Percentiles rank a stretch among this genome's conserved stretches.
Evolutionary conservation across 35 echinoderm and acorn worm species (phyloP).

Genomic region (Heliocidaris erythrogramma): DNA sequence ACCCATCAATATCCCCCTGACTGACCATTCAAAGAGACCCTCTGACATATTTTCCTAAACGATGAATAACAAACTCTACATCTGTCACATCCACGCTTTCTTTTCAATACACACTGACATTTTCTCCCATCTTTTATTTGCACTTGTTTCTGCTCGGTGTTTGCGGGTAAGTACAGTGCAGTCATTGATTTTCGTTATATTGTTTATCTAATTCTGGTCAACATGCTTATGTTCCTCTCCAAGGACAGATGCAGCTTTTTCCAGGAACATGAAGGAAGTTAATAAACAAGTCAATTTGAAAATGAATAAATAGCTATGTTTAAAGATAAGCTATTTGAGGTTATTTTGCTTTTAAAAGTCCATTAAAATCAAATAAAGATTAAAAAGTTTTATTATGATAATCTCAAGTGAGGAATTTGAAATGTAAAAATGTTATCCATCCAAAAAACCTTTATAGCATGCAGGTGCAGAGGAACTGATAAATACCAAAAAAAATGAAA

Average conservation of each 20-base stretch:
- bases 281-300: neutral
- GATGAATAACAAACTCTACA: slow-evolving; percentile 24
- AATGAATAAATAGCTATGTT: too few species aligned
- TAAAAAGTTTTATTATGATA: too few species aligned
- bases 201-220: slow-evolving; percentile 47
- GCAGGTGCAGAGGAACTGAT: neutral
- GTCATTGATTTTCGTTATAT: slow-evolving; percentile 40
- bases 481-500: neutral
- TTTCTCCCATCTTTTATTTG: slow-evolving; percentile 27
- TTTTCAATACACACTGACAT: slow-evolving; percentile 24
- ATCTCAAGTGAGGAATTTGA: too few species aligned
- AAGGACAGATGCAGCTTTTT: neutral
- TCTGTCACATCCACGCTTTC: slow-evolving; percentile 6
- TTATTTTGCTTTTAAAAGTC: neutral
- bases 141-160: neutral
- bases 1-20: slow-evolving; percentile 21
- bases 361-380: neutral
- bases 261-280: neutral
- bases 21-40: neutral
- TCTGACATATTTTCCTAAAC: slow-evolving; percentile 25
- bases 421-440: too few species aligned
- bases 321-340: neutral
- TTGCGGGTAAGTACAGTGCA: neutral
- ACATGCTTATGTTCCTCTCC: neutral
- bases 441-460: neutral